Conservation (phyloP, 1,140 invertebrate species). For the Drosophila suzukii region DNA sequence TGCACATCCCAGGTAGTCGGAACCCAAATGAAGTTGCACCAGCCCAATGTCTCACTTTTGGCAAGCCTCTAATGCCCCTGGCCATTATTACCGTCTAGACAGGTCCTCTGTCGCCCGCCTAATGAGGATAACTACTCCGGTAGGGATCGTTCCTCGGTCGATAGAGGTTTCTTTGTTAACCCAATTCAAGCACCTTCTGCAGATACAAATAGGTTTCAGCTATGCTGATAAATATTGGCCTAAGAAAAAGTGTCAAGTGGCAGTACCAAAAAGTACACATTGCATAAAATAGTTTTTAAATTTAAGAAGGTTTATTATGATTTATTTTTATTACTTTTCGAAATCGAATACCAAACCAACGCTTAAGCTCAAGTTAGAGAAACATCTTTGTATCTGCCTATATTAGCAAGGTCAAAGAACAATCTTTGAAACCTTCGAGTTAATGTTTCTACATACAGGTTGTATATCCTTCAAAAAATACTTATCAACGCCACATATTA, state of each 20-base stretch:
- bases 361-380: too few relatives aligned
- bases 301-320: too few relatives aligned
- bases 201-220: background rate
- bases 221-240: background rate
- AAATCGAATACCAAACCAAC: too few relatives aligned
- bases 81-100: constrained; percentile 68
- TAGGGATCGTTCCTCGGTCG: background rate
- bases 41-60: constrained; percentile 62
- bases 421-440: too few relatives aligned
- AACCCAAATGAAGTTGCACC: constrained; percentile 66
- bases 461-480: too few relatives aligned
- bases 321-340: too few relatives aligned
- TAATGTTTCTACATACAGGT: too few relatives aligned
- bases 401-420: too few relatives aligned
- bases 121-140: constrained; percentile 43
- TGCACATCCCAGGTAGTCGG: constrained; percentile 33
- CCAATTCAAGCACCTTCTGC: background rate
- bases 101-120: constrained; percentile 30
- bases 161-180: constrained; percentile 6
- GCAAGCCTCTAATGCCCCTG: constrained; percentile 24
- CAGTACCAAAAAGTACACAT: too few relatives aligned
- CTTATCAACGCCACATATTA: too few relatives aligned
- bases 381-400: too few relatives aligned
- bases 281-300: too few relatives aligned
- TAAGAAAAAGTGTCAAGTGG: background rate